phyloP scores from a whole-genome alignment of 2,797 vertebrate genomes.

The Hipposideros larvatus region DNA sequence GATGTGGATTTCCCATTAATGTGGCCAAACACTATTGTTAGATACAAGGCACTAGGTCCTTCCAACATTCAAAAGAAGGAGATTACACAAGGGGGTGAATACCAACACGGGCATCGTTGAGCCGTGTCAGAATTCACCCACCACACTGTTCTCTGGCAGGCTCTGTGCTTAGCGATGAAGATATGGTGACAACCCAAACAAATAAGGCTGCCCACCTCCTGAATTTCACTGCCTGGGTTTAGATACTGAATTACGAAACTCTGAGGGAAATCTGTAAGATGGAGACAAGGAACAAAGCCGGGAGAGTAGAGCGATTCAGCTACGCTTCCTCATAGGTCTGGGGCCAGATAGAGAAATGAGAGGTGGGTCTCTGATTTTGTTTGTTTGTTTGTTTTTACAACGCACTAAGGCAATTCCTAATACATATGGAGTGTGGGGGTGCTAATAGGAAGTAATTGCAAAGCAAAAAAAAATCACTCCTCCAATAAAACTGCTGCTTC shows the following conservation, averaged over 20 bases:
- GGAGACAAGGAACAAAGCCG: not conserved
- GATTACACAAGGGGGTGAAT: not conserved
- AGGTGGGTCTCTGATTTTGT: not conserved
- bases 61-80: not conserved
- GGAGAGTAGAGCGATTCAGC: not conserved
- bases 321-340: not conserved
- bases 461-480: not conserved
- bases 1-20: not conserved
- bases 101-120: not conserved
- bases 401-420: not conserved
- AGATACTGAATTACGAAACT: not conserved
- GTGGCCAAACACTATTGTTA: not conserved
- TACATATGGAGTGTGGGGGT: not conserved
- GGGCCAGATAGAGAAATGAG: not conserved
- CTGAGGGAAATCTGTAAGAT: not conserved
- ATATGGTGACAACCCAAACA: not conserved
- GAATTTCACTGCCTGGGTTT: not conserved
- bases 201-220: not conserved
- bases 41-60: not conserved
- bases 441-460: constrained; percentile 12
- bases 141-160: not conserved
- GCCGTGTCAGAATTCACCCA: not conserved
- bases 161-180: not conserved
- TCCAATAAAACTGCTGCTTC: not conserved
- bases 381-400: not conserved